Percentiles rank a stretch among this genome's conserved stretches.
Conservation (phyloP, 1,140 invertebrate genomes). For the Platyscapa corneri region DNA sequence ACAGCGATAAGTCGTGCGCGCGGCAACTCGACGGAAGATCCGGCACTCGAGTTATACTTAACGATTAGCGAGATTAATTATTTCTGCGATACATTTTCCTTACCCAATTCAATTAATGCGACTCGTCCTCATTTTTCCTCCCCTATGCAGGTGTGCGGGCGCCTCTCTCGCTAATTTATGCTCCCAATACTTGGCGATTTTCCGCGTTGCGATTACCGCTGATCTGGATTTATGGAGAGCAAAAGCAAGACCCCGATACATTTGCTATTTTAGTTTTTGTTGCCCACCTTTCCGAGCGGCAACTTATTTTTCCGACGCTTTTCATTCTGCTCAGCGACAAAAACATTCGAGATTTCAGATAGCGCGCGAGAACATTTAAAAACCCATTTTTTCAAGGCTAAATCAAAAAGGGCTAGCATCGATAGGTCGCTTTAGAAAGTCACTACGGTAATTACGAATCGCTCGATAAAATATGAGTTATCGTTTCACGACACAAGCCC, state of each 20-base stretch:
- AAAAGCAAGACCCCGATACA: neutral
- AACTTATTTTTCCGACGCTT: no score
- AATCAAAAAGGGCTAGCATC: slow-evolving; percentile 21
- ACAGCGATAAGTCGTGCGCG: slow-evolving; percentile 26
- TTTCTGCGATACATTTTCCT: slow-evolving; percentile 2
- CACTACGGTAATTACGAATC: slow-evolving; percentile 6
- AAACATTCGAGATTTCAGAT: neutral
- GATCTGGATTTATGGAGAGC: neutral
- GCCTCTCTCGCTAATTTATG: neutral
- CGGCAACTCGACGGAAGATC: neutral
- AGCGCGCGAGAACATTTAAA: slow-evolving; percentile 2
- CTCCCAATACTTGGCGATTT: neutral
- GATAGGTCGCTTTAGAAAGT: slow-evolving; percentile 1
- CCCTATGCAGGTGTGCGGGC: no score
- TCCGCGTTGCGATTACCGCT: neutral
- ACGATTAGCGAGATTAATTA: slow-evolving; percentile 36
- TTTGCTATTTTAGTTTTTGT: neutral
- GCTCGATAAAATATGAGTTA: slow-evolving; percentile 13
- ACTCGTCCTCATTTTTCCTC: neutral
- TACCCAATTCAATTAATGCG: neutral
- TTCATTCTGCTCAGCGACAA: no score
- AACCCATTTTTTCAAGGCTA: slow-evolving; percentile 2
- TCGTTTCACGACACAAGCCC: neutral
- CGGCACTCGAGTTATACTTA: neutral
- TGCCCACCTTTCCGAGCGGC: no score